Evolutionary conservation across 37 sponge, comb jelly and placozoan genomes (phyloP).

Genomic region (Tethya wilhelma): DNA sequence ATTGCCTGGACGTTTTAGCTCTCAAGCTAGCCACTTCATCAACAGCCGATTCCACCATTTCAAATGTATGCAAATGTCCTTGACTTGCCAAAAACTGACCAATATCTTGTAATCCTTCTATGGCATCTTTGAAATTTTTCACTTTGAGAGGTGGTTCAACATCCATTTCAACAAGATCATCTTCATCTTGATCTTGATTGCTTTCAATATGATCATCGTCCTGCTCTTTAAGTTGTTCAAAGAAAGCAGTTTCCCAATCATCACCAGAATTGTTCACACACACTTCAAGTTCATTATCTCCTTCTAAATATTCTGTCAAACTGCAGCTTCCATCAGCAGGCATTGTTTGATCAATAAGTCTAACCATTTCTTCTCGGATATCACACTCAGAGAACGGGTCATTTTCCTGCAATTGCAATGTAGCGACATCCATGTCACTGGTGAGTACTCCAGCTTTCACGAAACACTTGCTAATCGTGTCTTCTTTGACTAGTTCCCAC

Average conservation of each 20-base stretch:
- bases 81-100: conserved; percentile 41
- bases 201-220: background rate
- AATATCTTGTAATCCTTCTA: conserved; percentile 25
- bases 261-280: conserved; percentile 41
- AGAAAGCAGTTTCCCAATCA: conserved; percentile 35
- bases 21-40: conserved; percentile 25
- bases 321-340: conserved; percentile 16
- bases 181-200: conserved; percentile 1
- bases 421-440: conserved; percentile 6
- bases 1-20: conserved; percentile 5
- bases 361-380: background rate
- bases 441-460: conserved; percentile 41
- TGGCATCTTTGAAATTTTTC: conserved; percentile 26
- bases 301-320: conserved; percentile 38
- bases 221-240: background rate
- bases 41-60: conserved; percentile 15
- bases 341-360: background rate
- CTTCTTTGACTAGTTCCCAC: conserved; percentile 41
- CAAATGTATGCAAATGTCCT: conserved; percentile 15
- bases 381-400: conserved; percentile 26
- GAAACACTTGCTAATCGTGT: conserved; percentile 61
- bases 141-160: background rate
- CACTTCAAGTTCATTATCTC: conserved; percentile 32
- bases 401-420: background rate
- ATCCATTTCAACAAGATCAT: background rate